Base-by-base conservation (phyloP, 2,888 invertebrate species). In the Limenitis camilla region DNA sequence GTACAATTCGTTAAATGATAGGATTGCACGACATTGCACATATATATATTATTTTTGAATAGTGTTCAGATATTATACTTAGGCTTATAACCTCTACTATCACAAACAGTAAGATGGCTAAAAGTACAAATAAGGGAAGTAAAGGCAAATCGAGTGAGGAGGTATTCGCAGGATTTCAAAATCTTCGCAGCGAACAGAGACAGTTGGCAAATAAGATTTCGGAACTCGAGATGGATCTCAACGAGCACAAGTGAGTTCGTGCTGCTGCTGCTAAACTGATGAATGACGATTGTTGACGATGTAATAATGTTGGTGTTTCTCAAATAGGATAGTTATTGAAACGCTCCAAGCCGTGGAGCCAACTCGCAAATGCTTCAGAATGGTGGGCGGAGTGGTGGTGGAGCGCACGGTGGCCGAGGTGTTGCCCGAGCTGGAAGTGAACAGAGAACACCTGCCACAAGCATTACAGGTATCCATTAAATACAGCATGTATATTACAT, bases 371-470 rank as follows among this genome's bases (percentile, higher is more conserved):
- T 98, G 98, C 79, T 98, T 94, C 79, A 91, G 97, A 69, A 91
- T 98, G 89, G 92, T 98, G 60, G 98, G 98, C 49, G 98, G 98
- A 29, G 94, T 98, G 52, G 88, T 98, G 49, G 96, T 96, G 60
- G 97, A 98, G 83, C 90, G 96, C 64, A 96, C 94, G 8, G 98
- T 98, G 0, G 93, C 92, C 71, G 97, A 96, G 65, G 94, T 98
- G 45, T 82, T 97, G 65, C 98, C 98, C 9, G 93, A 94, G 62
- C 88, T 98, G 56, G 82, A 91, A 59, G 89, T 90, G 61, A 97
- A 96, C 78, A 91, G 91, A 73, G 94, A 95, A 67, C 90, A 94
- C 89, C 88, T 97, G 61, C 90, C 91, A 33, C 49, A 52, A 33
- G 57, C 52, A 35, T 40, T 57, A 28, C 52, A 57, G 53, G 53